Conservation (phyloP, 2,113 vertebrate genomes). For the Ochotona curzoniae region DNA sequence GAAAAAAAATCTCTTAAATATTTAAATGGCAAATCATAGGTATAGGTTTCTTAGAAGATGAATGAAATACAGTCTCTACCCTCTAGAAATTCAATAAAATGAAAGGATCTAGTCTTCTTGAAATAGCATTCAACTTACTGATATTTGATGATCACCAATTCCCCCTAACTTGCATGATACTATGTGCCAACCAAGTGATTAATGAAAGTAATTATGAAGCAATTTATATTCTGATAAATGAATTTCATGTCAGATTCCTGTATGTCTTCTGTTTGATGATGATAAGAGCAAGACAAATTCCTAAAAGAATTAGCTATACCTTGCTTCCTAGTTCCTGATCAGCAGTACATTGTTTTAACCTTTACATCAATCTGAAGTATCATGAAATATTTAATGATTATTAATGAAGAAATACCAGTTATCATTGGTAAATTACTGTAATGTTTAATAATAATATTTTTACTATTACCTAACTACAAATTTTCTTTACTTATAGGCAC, state of each 20-base stretch:
- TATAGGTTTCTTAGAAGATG: not conserved
- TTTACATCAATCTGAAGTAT: slow-evolving; percentile 17
- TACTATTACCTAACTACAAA: slow-evolving; percentile 43
- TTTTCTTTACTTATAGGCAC: slow-evolving; percentile 54
- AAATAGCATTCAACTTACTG: slow-evolving; percentile 71
- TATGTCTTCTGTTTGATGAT: slow-evolving; percentile 72
- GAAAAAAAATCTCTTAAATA: slow-evolving; percentile 40
- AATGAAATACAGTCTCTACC: slow-evolving; percentile 5
- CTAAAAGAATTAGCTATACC: not conserved
- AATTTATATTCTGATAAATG: slow-evolving; percentile 80
- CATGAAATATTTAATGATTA: slow-evolving; percentile 11
- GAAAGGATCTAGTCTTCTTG: slow-evolving; percentile 68
- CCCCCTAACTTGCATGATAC: slow-evolving; percentile 56
- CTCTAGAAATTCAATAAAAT: slow-evolving; percentile 60
- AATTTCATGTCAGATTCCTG: slow-evolving; percentile 61
- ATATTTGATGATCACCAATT: slow-evolving; percentile 76
- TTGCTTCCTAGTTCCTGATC: not conserved
- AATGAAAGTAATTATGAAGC: slow-evolving; percentile 78
- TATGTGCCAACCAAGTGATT: slow-evolving; percentile 78
- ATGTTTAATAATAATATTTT: slow-evolving; percentile 62
- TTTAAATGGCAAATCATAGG: not conserved
- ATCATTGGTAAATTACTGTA: slow-evolving; percentile 56
- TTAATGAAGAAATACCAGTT: slow-evolving; percentile 43
- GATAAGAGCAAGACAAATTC: slow-evolving; percentile 63
- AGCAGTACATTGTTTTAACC: slow-evolving; percentile 35